phyloP scores from a whole-genome alignment of 2,113 vertebrate genomes.

The Rattus rattus region DNA sequence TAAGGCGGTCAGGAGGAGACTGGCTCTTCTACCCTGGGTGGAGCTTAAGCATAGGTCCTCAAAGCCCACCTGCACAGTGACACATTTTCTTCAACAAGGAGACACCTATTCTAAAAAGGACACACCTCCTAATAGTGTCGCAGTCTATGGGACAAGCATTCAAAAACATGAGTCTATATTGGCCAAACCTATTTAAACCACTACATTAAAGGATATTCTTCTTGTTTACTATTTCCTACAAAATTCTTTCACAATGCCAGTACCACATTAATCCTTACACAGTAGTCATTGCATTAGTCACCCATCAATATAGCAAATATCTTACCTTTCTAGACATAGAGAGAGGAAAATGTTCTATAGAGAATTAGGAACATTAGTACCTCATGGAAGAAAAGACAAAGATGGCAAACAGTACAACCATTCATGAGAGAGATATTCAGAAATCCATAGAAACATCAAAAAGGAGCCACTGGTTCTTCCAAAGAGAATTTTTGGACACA shows the following conservation, averaged over 20 bases:
- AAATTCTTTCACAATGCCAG: background rate
- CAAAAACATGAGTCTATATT: too few species aligned
- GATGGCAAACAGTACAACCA: background rate
- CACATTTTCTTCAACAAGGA: too few species aligned
- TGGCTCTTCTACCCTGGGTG: too few species aligned
- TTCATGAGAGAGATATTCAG: background rate
- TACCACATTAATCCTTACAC: background rate
- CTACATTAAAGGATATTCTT: background rate
- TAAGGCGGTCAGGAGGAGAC: too few species aligned
- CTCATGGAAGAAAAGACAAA: background rate
- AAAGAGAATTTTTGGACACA: background rate
- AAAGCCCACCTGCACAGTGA: too few species aligned
- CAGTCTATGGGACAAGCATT: too few species aligned
- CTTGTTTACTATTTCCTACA: background rate
- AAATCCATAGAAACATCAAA: background rate
- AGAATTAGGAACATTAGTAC: background rate
- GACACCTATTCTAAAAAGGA: too few species aligned
- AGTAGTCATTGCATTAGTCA: background rate
- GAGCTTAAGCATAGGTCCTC: too few species aligned
- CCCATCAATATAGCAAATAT: background rate
- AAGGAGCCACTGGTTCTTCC: background rate
- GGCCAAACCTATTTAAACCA: too few species aligned
- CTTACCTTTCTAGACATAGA: background rate
- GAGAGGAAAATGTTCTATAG: background rate
- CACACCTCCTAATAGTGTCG: too few species aligned